These are phyloP conservation scores for Mergus octosetaceus DNA, from an alignment of 2,797 vertebrate genomes.

Conservation along the genomic window DNA sequence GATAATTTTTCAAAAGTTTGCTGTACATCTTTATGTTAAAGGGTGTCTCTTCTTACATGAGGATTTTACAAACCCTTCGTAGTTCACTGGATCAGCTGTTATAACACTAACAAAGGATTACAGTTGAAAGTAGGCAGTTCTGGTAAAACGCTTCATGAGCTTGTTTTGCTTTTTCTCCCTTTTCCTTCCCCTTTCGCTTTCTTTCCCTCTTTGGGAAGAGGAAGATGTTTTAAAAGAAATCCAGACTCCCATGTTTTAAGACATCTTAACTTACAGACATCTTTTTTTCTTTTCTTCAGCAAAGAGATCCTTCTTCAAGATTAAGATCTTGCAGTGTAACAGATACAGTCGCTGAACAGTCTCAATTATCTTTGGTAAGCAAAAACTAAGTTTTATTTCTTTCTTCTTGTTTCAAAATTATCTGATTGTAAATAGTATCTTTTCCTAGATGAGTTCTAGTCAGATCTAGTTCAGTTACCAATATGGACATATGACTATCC, in stretches of 20 bases:
- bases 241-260: neutral
- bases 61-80: neutral
- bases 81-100: neutral
- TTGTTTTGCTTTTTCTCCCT: neutral
- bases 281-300: conserved; percentile 62
- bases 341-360: conserved; percentile 91
- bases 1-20: neutral
- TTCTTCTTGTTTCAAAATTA: neutral
- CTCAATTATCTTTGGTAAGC: conserved; percentile 89
- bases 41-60: neutral
- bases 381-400: neutral
- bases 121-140: neutral
- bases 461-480: neutral
- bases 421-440: neutral
- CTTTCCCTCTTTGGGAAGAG: too few species aligned
- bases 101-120: neutral
- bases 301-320: conserved; percentile 89
- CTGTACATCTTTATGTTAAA: neutral
- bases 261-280: neutral
- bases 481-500: neutral
- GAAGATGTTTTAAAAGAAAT: too few species aligned
- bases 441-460: neutral
- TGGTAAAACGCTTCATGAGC: neutral
- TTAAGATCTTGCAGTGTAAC: conserved; percentile 96
- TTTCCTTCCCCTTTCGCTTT: too few species aligned